These are phyloP conservation scores for Drosophila serrata DNA, from an alignment of 1,140 invertebrate species.

Conservation along the genomic window DNA sequence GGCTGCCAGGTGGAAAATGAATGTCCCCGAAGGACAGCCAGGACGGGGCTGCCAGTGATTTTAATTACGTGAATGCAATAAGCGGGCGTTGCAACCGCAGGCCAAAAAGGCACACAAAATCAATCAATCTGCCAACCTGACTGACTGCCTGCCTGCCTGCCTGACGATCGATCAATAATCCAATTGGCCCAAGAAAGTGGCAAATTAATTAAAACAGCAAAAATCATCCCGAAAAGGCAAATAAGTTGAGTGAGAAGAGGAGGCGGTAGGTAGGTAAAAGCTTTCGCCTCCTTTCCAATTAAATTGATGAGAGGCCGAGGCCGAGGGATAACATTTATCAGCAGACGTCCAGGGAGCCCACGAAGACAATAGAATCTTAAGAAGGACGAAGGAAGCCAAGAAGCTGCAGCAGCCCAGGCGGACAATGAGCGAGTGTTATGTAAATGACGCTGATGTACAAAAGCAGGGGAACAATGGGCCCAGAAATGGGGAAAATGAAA, in stretches of 20 bases:
- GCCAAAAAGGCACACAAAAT: conserved; percentile 53
- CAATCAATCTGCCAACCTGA: conserved; percentile 59
- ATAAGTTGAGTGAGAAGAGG: conserved; percentile 43
- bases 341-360: conserved; percentile 8
- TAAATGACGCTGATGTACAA: conserved; percentile 58
- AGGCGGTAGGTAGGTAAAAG: conserved; percentile 30
- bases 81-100: conserved; percentile 39
- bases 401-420: conserved; percentile 22
- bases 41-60: conserved; percentile 16
- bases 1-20: conserved; percentile 27
- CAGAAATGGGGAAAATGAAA: conserved; percentile 20
- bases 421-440: conserved; percentile 50
- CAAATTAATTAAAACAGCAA: conserved; percentile 72
- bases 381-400: conserved; percentile 29
- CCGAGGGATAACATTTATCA: conserved; percentile 33
- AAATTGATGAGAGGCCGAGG: conserved; percentile 66
- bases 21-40: conserved; percentile 26
- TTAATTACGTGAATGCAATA: conserved; percentile 63
- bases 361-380: conserved; percentile 35
- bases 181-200: conserved; percentile 37
- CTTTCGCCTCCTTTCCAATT: conserved; percentile 58
- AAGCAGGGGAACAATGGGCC: conserved; percentile 28
- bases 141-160: not conserved
- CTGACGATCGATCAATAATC: conserved; percentile 62
- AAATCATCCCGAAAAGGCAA: conserved; percentile 50